A percentile compares a stretch with the other conserved stretches of the same genome.
Evolutionary conservation across 2,797 vertebrate species (phyloP).

Genomic region (Acipenser oxyrinchus): DNA sequence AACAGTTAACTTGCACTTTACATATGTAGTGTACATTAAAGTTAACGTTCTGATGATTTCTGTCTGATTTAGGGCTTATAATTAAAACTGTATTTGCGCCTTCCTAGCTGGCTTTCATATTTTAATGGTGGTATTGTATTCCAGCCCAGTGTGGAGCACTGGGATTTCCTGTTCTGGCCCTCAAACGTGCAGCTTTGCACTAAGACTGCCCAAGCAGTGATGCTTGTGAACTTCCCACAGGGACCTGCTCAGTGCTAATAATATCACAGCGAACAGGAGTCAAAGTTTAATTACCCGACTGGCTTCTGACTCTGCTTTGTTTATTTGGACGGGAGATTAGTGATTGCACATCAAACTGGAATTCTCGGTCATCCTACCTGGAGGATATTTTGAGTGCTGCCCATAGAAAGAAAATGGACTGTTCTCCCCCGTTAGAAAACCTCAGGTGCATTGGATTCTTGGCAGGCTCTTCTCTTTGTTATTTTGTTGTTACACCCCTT

Average conservation of each 20-base stretch:
- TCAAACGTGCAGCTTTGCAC: slow-evolving; percentile 39
- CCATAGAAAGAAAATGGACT: too few relatives aligned
- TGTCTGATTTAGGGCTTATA: background rate
- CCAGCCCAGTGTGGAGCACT: slow-evolving; percentile 34
- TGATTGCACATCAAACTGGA: slow-evolving; percentile 21
- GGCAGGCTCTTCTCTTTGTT: too few relatives aligned
- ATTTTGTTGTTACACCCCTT: too few relatives aligned
- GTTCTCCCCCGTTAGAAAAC: too few relatives aligned
- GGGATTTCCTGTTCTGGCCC: slow-evolving; percentile 39
- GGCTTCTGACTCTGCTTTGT: slow-evolving; percentile 24
- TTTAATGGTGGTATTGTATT: background rate
- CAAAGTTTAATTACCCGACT: slow-evolving; percentile 30
- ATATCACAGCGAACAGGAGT: slow-evolving; percentile 30
- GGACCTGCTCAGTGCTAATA: slow-evolving; percentile 15
- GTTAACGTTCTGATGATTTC: too few relatives aligned
- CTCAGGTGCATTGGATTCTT: too few relatives aligned
- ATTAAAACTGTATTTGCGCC: background rate
- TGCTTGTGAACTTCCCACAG: slow-evolving; percentile 17
- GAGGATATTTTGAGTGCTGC: background rate
- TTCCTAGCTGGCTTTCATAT: background rate
- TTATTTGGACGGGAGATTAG: slow-evolving; percentile 14
- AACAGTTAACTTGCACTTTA: too few relatives aligned
- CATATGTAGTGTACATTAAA: too few relatives aligned
- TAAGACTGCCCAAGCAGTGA: slow-evolving; percentile 18
- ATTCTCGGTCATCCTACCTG: slow-evolving; percentile 3